These are phyloP conservation scores for Poeciliopsis prolifica DNA, from an alignment of 2,113 vertebrate genomes.

Conservation along the genomic window DNA sequence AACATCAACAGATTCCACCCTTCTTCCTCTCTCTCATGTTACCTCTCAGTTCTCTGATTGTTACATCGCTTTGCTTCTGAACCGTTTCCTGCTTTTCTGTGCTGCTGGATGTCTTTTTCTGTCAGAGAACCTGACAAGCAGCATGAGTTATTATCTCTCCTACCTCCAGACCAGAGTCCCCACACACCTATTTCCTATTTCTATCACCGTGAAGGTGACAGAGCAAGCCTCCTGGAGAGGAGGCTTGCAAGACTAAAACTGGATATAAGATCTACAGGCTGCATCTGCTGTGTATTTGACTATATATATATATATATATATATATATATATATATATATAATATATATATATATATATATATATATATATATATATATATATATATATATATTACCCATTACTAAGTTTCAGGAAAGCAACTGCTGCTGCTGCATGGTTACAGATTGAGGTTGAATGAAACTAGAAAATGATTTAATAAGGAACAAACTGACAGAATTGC, in stretches of 20 bases:
- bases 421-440: neutral
- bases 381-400: too few species aligned
- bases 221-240: constrained; percentile 54
- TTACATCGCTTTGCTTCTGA: neutral
- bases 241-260: constrained; percentile 66
- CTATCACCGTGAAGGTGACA: constrained; percentile 65
- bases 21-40: neutral
- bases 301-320: too few species aligned
- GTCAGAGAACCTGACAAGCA: constrained; percentile 44
- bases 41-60: neutral
- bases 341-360: too few species aligned
- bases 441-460: neutral
- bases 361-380: too few species aligned
- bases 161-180: constrained; percentile 31
- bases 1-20: constrained; percentile 9
- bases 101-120: constrained; percentile 5
- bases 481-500: neutral
- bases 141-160: constrained; percentile 62
- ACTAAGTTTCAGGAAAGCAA: neutral
- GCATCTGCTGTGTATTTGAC: constrained; percentile 13
- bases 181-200: constrained; percentile 46
- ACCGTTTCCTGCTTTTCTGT: constrained; percentile 13
- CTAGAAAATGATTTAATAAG: neutral
- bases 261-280: constrained; percentile 76
- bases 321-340: too few species aligned